A percentile compares a stretch with the other conserved stretches of the same genome.
phyloP scores from a whole-genome alignment of 2,113 vertebrate species.

The Polyodon spathula region DNA sequence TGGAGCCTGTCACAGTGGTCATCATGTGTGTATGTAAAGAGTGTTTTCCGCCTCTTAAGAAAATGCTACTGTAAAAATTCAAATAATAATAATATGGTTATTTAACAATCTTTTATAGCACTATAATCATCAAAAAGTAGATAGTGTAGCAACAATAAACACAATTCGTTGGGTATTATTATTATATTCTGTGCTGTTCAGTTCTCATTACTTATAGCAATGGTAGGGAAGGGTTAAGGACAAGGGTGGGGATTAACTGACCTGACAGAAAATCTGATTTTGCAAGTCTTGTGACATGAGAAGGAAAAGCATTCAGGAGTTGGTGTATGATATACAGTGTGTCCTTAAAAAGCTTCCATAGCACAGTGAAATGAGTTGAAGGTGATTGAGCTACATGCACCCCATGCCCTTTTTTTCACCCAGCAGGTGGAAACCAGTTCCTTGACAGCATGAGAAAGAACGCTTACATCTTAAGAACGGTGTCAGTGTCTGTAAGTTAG shows the following conservation, averaged over 20 bases:
- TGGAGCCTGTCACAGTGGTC: slow-evolving; percentile 32
- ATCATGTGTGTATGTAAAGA: slow-evolving; percentile 33
- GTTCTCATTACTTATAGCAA: too few relatives aligned
- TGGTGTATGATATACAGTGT: slow-evolving; percentile 23
- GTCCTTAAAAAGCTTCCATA: slow-evolving; percentile 44
- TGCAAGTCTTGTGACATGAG: neutral
- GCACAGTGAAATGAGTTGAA: slow-evolving; percentile 43
- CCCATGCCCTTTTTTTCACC: slow-evolving; percentile 57
- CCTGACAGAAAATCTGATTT: too few relatives aligned
- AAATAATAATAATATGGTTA: too few relatives aligned
- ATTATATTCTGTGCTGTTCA: too few relatives aligned
- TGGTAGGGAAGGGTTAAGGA: too few relatives aligned
- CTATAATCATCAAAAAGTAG: too few relatives aligned
- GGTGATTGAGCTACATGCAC: slow-evolving; percentile 53
- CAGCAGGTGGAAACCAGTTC: slow-evolving; percentile 57
- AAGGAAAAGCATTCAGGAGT: slow-evolving; percentile 1
- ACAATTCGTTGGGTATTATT: too few relatives aligned
- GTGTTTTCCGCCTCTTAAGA: too few relatives aligned
- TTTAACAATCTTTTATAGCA: too few relatives aligned
- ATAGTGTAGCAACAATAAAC: too few relatives aligned
- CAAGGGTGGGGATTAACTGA: too few relatives aligned
- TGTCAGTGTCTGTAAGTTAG: slow-evolving; percentile 28
- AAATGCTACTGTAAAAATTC: too few relatives aligned
- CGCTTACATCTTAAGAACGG: slow-evolving; percentile 41
- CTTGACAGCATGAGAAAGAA: slow-evolving; percentile 55